Evolutionary conservation across 2,113 vertebrate species (phyloP), one percentile per base, ranked within the genome.

Genomic region (Cyprinus carpio): DNA sequence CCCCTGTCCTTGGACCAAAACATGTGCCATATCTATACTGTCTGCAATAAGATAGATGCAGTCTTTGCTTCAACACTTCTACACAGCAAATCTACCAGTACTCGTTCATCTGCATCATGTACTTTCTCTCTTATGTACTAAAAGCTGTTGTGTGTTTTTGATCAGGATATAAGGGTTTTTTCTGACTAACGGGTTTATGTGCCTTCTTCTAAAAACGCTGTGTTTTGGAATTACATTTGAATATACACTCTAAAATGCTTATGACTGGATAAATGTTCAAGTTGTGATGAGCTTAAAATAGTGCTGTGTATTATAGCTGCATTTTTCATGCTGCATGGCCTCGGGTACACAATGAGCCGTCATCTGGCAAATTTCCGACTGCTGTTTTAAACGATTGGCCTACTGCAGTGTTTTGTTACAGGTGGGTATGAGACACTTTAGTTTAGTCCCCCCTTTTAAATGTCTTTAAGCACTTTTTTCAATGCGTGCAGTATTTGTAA

Each of bases 1-100:
- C 25, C 65, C 77, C 23, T 64, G 27, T 93, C 93, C 92, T 95
- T 90, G 95, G 96, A 97, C 96, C 95, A 96, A 96, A 95, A 94
- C 92, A 94, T 96, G 95, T 96, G 95, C 96, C 96, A 97, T 95
- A 90, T 89, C 87, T 93, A 94, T 95, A 95, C 93, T 94, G n/a
- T n/a, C n/a, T n/a, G 91, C 91, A 95, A 95, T 49, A 51, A 49
- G 16, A 75, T 25, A 18, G 64, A 64, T 67, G 54, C 82, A 46
- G 16, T 40, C 18, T 40, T 78, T n/a, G n/a, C n/a, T 40, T 43
- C 34, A 31, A 27, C 2, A 75, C n/a, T n/a, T n/a, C n/a, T 40
- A 56, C 23, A 81, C 58, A 87, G n/a, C 20, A 23, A 13, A 78
- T 31, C 60, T 31, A 83, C 40, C 58, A 46, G 12, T 54, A 51